Conservation (phyloP, 2,888 invertebrate species). For the Eilema caniola region DNA sequence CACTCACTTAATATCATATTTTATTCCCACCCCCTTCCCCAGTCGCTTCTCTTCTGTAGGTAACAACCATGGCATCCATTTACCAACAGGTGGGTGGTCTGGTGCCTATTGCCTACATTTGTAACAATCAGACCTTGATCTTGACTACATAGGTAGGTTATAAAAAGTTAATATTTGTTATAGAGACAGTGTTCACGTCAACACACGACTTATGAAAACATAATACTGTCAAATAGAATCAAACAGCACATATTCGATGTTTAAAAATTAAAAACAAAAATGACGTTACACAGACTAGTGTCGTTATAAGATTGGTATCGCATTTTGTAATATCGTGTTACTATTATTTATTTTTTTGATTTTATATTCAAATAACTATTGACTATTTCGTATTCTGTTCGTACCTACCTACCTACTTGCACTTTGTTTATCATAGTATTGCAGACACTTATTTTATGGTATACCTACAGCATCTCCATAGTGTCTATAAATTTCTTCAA, state of each 20-base stretch:
- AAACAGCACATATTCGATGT: conserved; percentile 62
- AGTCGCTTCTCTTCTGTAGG: too few species aligned
- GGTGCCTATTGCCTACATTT: neutral
- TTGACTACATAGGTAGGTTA: neutral
- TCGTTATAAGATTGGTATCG: conserved; percentile 46
- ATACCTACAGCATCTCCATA: too few species aligned
- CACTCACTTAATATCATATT: too few species aligned
- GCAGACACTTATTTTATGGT: neutral
- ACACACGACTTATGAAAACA: neutral
- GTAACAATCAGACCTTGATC: neutral
- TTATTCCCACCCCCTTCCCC: too few species aligned
- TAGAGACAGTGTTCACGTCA: neutral
- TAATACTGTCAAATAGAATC: conserved; percentile 71
- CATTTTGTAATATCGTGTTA: conserved; percentile 15
- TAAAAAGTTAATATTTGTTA: neutral
- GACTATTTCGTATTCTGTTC: neutral
- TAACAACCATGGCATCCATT: too few species aligned
- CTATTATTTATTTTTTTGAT: neutral
- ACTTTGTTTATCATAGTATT: neutral
- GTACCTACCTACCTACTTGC: neutral
- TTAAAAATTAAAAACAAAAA: conserved; percentile 49
- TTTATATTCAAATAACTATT: neutral
- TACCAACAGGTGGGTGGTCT: too few species aligned
- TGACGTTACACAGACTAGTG: conserved; percentile 36
- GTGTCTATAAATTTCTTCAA: too few species aligned